Conservation (phyloP, 2,797 vertebrate genomes). For the Gobio occitaniae region DNA sequence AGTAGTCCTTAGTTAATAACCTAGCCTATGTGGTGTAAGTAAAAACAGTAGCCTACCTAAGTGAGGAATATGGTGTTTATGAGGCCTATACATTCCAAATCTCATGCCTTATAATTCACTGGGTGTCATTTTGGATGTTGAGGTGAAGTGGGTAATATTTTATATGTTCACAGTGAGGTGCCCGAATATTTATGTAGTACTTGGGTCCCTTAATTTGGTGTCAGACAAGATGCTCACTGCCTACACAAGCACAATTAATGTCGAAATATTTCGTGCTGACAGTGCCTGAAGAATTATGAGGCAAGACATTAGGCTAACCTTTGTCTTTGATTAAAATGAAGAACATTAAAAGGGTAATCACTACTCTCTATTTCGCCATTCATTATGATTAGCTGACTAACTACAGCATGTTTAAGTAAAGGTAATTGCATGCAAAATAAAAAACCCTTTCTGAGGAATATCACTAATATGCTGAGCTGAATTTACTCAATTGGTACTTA, state of each 20-base stretch:
- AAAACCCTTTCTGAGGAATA: not conserved
- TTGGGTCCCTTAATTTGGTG: not conserved
- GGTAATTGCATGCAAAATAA: not conserved
- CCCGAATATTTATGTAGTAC: not conserved
- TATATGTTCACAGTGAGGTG: not conserved
- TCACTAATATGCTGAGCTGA: not conserved
- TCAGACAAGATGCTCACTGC: not conserved
- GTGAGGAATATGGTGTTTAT: not conserved
- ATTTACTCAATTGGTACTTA: not conserved
- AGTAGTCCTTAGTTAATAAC: not conserved
- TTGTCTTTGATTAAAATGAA: constrained; percentile 30
- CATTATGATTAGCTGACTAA: constrained; percentile 9
- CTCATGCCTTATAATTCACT: not conserved
- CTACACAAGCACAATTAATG: not conserved
- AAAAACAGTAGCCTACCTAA: not conserved
- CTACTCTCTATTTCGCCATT: not conserved
- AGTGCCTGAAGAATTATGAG: not conserved
- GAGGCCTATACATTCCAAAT: not conserved
- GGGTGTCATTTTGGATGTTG: not conserved
- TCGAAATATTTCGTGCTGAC: not conserved
- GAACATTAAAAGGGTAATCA: constrained; percentile 10
- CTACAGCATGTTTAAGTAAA: not conserved
- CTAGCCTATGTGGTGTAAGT: not conserved
- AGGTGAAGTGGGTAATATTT: not conserved
- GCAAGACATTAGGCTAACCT: constrained; percentile 12